Evolutionary conservation across 1,140 invertebrate species (phyloP).

Genomic region (Formica selysi): DNA sequence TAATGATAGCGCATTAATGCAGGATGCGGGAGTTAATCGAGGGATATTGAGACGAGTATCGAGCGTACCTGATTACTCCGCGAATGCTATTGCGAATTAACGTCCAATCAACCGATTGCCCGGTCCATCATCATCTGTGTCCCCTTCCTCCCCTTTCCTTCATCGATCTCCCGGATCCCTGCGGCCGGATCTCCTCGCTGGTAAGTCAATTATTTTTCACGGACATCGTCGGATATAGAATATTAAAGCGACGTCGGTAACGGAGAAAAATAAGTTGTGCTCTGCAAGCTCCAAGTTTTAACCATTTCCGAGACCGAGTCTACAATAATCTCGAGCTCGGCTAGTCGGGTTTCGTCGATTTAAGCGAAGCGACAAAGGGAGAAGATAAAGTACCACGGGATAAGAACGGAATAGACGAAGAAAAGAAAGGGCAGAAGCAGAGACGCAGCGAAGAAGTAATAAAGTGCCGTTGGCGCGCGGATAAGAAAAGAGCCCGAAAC

Average conservation of each 20-base stretch:
- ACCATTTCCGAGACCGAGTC: conserved; percentile 76
- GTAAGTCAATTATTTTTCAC: conserved; percentile 73
- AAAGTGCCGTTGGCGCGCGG: conserved; percentile 45
- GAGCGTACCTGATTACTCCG: conserved; percentile 11
- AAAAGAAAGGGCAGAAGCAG: conserved; percentile 5
- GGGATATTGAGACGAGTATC: background rate
- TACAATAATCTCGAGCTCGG: conserved; percentile 70
- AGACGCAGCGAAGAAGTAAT: conserved; percentile 39
- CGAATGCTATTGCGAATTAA: conserved; percentile 43
- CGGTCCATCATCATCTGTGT: conserved; percentile 22
- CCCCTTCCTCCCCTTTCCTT: background rate
- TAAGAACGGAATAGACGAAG: conserved; percentile 14
- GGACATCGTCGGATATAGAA: conserved; percentile 73
- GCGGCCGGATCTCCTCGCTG: conserved; percentile 13
- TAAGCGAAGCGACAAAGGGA: conserved; percentile 55
- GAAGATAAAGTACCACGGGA: background rate
- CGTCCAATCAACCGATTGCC: background rate
- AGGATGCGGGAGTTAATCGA: conserved; percentile 19
- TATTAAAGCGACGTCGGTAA: conserved; percentile 70
- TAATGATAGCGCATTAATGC: background rate
- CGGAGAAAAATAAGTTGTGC: conserved; percentile 53
- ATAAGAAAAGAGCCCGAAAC: conserved; percentile 51
- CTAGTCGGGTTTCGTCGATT: conserved; percentile 39
- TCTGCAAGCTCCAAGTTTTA: conserved; percentile 72
- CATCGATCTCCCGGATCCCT: conserved; percentile 26